Conservation (phyloP, 2,888 invertebrate species). For the Drymonia ruficornis region DNA sequence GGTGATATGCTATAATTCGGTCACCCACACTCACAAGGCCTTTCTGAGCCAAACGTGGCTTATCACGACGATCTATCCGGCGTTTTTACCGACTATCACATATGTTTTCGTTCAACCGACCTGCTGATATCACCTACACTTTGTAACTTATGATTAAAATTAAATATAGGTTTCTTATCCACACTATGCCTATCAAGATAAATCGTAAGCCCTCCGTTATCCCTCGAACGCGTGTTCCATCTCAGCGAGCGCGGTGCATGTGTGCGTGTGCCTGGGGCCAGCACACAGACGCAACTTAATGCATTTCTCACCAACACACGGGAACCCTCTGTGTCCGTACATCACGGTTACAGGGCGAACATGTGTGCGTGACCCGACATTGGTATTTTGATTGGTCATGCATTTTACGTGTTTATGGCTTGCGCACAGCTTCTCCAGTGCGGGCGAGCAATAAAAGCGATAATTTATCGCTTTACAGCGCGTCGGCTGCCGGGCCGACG, state of each 20-base stretch:
- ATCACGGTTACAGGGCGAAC: constrained; percentile 16
- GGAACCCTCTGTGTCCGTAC: constrained; percentile 25
- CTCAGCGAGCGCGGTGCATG: constrained; percentile 63
- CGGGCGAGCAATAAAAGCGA: constrained; percentile 72
- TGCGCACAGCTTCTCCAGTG: constrained; percentile 63
- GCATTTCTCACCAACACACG: constrained; percentile 61
- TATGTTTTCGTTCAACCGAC: too few species aligned
- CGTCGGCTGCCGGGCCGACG: constrained; percentile 28
- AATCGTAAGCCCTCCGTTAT: constrained; percentile 81
- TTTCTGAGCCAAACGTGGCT: too few species aligned
- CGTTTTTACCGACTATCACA: too few species aligned
- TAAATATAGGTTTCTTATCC: constrained; percentile 43
- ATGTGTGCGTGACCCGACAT: constrained; percentile 73
- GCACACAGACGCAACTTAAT: constrained; percentile 50
- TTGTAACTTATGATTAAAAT: too few species aligned
- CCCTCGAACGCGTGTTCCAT: constrained; percentile 82
- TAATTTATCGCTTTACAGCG: constrained; percentile 66
- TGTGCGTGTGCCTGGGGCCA: constrained; percentile 52
- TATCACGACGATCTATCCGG: too few species aligned
- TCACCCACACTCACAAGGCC: too few species aligned
- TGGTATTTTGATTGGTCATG: constrained; percentile 86
- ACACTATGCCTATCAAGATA: constrained; percentile 54
- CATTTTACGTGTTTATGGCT: constrained; percentile 83
- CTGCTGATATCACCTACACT: too few species aligned
- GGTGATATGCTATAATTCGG: too few species aligned